These are phyloP conservation scores for Tympanoctomys barrerae DNA, from an alignment of 2,797 vertebrate genomes.

Conservation along the genomic window DNA sequence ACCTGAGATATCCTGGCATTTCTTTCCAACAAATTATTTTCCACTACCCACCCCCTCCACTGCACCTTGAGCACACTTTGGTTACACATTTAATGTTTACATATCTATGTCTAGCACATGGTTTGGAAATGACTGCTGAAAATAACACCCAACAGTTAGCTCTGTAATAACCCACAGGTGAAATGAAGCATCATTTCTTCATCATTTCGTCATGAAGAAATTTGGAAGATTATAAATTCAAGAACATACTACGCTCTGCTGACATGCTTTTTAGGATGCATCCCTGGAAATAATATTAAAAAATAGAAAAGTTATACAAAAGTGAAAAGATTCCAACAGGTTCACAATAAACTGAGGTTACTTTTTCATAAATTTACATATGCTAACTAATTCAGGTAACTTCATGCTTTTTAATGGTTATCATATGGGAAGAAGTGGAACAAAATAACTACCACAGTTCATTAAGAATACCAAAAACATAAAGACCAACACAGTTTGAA, in stretches of 20 bases:
- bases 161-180: background rate
- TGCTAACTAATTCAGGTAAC: background rate
- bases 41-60: background rate
- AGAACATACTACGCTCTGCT: background rate
- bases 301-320: conserved; percentile 28
- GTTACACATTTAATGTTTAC: conserved; percentile 8
- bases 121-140: conserved; percentile 29
- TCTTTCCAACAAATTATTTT: conserved; percentile 41
- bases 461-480: conserved; percentile 51
- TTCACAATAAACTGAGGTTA: conserved; percentile 27
- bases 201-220: too few species aligned
- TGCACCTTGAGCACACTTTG: background rate
- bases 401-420: conserved; percentile 26
- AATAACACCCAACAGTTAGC: background rate
- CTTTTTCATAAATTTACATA: conserved; percentile 12
- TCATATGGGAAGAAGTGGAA: conserved; percentile 36
- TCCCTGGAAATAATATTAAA: conserved; percentile 38
- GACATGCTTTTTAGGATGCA: conserved; percentile 32
- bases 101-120: background rate
- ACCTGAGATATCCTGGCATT: background rate
- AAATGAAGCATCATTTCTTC: background rate
- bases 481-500: conserved; percentile 39
- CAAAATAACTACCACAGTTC: conserved; percentile 17
- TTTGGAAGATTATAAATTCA: conserved; percentile 26
- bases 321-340: conserved; percentile 44